Conservation (phyloP, 2,113 vertebrate species). For the Pterophyllum scalare region DNA sequence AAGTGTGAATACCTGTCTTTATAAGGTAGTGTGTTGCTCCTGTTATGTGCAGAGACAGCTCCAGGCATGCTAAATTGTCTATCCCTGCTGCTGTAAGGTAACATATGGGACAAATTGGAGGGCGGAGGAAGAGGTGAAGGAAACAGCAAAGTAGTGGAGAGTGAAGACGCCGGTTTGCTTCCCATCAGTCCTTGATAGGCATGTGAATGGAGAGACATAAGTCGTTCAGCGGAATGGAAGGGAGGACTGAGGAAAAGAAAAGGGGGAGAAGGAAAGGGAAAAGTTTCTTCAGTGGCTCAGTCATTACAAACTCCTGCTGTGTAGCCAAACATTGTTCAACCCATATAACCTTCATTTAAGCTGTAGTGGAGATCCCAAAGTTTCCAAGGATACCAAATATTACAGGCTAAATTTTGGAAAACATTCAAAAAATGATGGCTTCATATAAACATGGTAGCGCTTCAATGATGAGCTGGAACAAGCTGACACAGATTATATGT, state of each 20-base stretch:
- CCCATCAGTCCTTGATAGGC: conserved; percentile 9
- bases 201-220: conserved; percentile 13
- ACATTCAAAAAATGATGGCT: background rate
- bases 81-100: conserved; percentile 49
- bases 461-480: conserved; percentile 7
- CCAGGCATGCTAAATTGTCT: conserved; percentile 49
- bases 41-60: conserved; percentile 53
- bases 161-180: conserved; percentile 16
- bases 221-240: background rate
- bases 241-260: conserved; percentile 27
- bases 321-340: conserved; percentile 17
- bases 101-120: conserved; percentile 59
- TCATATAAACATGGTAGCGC: conserved; percentile 15
- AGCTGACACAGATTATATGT: background rate
- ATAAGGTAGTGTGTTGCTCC: conserved; percentile 76
- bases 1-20: conserved; percentile 82
- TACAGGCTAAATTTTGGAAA: background rate
- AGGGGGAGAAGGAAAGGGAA: background rate
- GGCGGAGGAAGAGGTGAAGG: conserved; percentile 31
- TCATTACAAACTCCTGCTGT: background rate
- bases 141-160: conserved; percentile 8
- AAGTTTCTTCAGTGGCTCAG: background rate
- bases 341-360: conserved; percentile 23
- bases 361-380: background rate
- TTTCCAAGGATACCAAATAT: conserved; percentile 37